Conservation (phyloP, 1,140 invertebrate species). For the Aphelinus atriplicis region DNA sequence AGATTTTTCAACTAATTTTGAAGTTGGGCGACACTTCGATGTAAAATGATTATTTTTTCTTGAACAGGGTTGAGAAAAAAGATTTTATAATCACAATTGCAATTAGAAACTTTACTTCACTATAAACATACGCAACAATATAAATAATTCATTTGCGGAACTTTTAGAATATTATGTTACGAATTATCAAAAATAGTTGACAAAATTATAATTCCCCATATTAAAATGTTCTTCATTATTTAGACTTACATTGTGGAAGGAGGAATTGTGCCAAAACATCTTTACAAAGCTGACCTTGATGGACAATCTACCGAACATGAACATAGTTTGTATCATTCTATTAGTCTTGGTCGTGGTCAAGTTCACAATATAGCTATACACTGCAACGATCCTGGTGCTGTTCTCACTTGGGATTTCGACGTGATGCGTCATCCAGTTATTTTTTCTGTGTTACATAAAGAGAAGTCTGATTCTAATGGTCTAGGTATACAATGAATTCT, state of each 20-base stretch:
- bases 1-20: too few relatives aligned
- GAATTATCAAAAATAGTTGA: not conserved
- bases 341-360: slow-evolving; percentile 70
- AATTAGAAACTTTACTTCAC: too few relatives aligned
- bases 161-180: too few relatives aligned
- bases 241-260: slow-evolving; percentile 87
- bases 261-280: slow-evolving; percentile 87
- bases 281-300: slow-evolving; percentile 84
- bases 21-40: too few relatives aligned
- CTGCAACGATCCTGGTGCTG: slow-evolving; percentile 85
- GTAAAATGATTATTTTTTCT: too few relatives aligned
- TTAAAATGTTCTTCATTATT: slow-evolving; percentile 36
- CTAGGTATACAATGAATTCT: slow-evolving; percentile 12
- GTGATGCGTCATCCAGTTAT: slow-evolving; percentile 89
- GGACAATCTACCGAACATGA: slow-evolving; percentile 68
- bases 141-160: too few relatives aligned
- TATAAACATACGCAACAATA: too few relatives aligned
- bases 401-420: slow-evolving; percentile 98
- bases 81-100: too few relatives aligned
- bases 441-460: slow-evolving; percentile 79
- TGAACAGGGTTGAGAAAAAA: too few relatives aligned
- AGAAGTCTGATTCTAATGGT: slow-evolving; percentile 40
- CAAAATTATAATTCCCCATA: not conserved
- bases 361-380: slow-evolving; percentile 86
- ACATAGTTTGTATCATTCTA: slow-evolving; percentile 68